Percentiles rank a stretch among this genome's conserved stretches.
Conservation (phyloP, 2,113 vertebrate genomes). For the Hyaena hyaena region DNA sequence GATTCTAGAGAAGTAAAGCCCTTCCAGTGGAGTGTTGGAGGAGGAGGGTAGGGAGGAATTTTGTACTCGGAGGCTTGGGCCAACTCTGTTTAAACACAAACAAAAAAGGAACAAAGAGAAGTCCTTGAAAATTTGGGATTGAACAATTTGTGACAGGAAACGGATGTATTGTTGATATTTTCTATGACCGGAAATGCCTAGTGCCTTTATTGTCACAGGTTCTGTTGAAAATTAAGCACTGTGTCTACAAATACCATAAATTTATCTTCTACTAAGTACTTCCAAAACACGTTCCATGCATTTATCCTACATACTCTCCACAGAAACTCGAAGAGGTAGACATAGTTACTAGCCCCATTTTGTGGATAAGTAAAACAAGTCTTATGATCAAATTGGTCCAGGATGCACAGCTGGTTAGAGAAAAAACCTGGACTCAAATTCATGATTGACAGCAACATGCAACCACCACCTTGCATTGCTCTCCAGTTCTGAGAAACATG, state of each 20-base stretch:
- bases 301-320: not conserved
- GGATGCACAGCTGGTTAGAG: not conserved
- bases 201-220: not conserved
- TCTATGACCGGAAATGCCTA: not conserved
- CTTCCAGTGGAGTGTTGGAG: not conserved
- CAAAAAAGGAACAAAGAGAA: not conserved
- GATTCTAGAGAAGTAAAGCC: not conserved
- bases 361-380: not conserved
- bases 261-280: not conserved
- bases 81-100: not conserved
- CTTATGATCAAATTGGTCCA: not conserved
- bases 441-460: not conserved
- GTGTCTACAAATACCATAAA: not conserved
- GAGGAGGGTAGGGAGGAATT: not conserved
- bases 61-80: not conserved
- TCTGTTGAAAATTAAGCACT: not conserved
- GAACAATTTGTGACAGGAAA: not conserved
- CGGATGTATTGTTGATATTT: not conserved
- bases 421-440: not conserved
- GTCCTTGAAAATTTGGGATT: not conserved
- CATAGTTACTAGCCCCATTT: not conserved
- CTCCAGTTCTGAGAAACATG: not conserved
- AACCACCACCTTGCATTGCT: not conserved
- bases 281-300: not conserved
- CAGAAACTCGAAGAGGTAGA: not conserved